A percentile compares a stretch with the other conserved stretches of the same genome.
phyloP scores from a whole-genome alignment of 2,113 vertebrate species.

The Delphinapterus leucas region DNA sequence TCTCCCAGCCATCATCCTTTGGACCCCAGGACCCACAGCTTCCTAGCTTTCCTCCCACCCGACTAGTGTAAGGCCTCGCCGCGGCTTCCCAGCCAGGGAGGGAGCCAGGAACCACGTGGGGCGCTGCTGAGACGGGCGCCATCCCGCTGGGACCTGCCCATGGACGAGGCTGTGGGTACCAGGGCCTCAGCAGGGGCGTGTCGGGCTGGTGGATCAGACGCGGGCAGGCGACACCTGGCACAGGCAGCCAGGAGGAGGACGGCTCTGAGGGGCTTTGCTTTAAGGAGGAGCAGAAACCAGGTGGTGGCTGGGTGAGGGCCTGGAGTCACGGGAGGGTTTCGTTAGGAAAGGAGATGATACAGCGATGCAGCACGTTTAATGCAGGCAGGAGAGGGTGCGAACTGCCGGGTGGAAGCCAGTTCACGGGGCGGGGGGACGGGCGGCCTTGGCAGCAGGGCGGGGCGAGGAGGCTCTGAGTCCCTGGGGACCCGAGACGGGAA shows the following conservation, averaged over 20 bases:
- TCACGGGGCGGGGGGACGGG: not conserved
- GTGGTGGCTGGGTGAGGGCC: not conserved
- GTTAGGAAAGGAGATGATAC: not conserved
- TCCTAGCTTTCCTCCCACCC: not conserved
- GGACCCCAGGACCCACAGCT: not conserved
- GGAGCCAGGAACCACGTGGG: not conserved
- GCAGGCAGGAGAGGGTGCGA: fast-evolving
- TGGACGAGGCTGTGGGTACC: not conserved
- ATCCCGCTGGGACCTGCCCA: not conserved
- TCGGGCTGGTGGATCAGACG: not conserved
- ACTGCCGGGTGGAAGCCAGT: fast-evolving
- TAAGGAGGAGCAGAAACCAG: not conserved
- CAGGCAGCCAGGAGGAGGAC: too few species aligned
- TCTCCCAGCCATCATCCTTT: not conserved
- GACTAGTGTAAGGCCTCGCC: fast-evolving
- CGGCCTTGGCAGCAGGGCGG: not conserved
- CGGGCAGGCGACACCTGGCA: not conserved
- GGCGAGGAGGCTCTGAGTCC: fast-evolving
- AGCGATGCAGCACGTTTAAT: not conserved
- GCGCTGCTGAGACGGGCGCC: fast-evolving
- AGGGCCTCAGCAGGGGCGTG: not conserved
- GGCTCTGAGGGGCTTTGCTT: not conserved
- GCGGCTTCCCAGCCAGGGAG: fast-evolving
- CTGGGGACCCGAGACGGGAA: not conserved
- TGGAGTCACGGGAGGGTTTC: not conserved